Evolutionary conservation across 2,113 vertebrate genomes (phyloP), one percentile per base, ranked within the genome.

Genomic region (Dicentrarchus labrax): DNA sequence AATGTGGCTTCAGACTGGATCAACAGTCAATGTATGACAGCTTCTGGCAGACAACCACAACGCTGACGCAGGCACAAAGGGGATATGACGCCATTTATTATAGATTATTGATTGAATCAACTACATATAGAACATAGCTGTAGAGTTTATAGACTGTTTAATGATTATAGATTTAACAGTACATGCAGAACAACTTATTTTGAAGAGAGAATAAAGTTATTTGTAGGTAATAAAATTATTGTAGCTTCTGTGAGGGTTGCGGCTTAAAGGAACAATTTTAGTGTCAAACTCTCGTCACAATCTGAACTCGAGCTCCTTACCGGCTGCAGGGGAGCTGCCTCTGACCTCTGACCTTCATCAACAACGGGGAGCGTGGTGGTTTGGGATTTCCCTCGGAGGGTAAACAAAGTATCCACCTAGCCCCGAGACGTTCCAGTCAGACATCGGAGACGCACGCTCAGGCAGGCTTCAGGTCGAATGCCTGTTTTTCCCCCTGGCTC

Each of bases 341-440:
- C 57, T 57, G 80, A 90, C 82, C 86, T 73, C 36, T 30, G 30
- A 30, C 30, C 30, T 30, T 30, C 30, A 30, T 30, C 30, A 30
- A 30, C 30, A 30, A 30, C 82, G 67, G 48, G 21, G 30, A 21
- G 45, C 13, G 45, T 47, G 22, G 51, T 50, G 70, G 65, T 59
- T 73, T 22, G 39, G 69, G 30, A 43, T 80, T 83, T 82, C 74
- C 66, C 61, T 82, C 21, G 8, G 19, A 71, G 78, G 70, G 70
- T 75, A 66, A 87, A 80, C 67, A 67, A n/a, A 72, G 48, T 5
- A 8, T 56, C 53, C 12, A 8, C 56, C 62, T 0, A 39, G 22
- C 24, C 15, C 2, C 6, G 12, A 76, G 65, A 62, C 19, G 6
- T 5, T 61, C 4, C 69, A 16, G 50, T 71, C 59, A 36, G 73